Conservation (phyloP, 2,113 vertebrate species). For the Ailurus styani region DNA sequence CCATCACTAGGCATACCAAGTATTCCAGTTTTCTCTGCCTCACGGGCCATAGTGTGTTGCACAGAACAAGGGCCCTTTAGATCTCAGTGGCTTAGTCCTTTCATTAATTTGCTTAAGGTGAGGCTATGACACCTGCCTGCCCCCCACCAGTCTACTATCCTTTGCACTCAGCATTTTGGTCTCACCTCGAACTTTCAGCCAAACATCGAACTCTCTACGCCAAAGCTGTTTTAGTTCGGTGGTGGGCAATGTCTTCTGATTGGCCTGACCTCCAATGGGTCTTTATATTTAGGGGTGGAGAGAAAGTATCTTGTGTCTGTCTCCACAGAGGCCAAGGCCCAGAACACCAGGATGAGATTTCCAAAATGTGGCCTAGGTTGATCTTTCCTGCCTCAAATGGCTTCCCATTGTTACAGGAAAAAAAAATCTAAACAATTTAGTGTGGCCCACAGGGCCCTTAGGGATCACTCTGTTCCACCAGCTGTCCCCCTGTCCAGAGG, state of each 20-base stretch:
- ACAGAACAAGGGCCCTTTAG: conserved; percentile 63
- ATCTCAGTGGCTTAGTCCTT: conserved; percentile 64
- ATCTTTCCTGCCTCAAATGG: background rate
- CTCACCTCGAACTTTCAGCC: background rate
- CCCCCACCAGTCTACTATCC: conserved; percentile 13
- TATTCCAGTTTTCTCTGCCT: conserved; percentile 56
- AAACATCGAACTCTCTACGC: background rate
- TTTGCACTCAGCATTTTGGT: conserved; percentile 48
- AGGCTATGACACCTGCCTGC: conserved; percentile 6
- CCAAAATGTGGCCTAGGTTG: background rate
- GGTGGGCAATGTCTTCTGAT: background rate
- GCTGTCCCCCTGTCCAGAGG: background rate
- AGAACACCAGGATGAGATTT: background rate
- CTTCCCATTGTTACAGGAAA: background rate
- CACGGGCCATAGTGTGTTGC: conserved; percentile 20
- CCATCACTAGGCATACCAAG: conserved; percentile 41
- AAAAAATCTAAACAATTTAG: background rate
- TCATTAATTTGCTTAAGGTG: conserved; percentile 73
- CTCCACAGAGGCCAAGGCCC: background rate
- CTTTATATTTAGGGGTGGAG: background rate
- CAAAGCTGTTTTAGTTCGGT: background rate
- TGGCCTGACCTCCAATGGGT: background rate
- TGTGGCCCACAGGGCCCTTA: background rate
- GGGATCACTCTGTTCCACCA: background rate
- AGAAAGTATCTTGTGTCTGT: background rate